A percentile compares a stretch with the other conserved stretches of the same genome.
Evolutionary conservation across 2,888 invertebrate species (phyloP).

Genomic region (Hylaea fasciaria): DNA sequence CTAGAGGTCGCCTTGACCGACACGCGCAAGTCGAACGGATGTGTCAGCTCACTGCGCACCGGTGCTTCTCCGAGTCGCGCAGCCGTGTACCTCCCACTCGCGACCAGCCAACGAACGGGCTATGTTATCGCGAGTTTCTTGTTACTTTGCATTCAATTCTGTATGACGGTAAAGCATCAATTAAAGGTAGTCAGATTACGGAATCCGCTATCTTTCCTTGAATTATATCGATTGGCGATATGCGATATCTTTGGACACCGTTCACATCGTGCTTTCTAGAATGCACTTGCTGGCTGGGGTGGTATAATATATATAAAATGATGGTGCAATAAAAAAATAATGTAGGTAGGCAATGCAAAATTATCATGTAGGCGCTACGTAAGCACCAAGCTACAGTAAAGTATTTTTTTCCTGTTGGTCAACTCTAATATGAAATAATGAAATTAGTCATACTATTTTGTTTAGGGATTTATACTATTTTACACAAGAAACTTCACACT

Average conservation of each 20-base stretch:
- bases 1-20: conserved; percentile 82
- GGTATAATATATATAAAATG: too few species aligned
- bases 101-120: conserved; percentile 67
- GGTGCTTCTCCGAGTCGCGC: conserved; percentile 71
- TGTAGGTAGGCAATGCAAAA: conserved; percentile 10
- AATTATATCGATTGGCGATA: conserved; percentile 58
- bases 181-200: conserved; percentile 75
- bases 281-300: conserved; percentile 14
- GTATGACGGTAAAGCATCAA: conserved; percentile 62
- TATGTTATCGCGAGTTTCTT: conserved; percentile 74
- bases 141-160: conserved; percentile 78
- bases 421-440: not conserved
- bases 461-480: too few species aligned
- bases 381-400: conserved; percentile 1
- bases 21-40: conserved; percentile 82
- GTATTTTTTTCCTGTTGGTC: conserved; percentile 5
- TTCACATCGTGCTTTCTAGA: conserved; percentile 31
- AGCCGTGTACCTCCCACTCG: conserved; percentile 77
- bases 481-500: not conserved
- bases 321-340: too few species aligned
- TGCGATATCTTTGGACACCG: conserved; percentile 42
- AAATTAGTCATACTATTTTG: too few species aligned
- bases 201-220: conserved; percentile 64
- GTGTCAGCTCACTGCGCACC: conserved; percentile 83
- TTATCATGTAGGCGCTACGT: not conserved